Evolutionary conservation across 1,140 invertebrate species (phyloP).

Genomic region (Procambarus virginalis): DNA sequence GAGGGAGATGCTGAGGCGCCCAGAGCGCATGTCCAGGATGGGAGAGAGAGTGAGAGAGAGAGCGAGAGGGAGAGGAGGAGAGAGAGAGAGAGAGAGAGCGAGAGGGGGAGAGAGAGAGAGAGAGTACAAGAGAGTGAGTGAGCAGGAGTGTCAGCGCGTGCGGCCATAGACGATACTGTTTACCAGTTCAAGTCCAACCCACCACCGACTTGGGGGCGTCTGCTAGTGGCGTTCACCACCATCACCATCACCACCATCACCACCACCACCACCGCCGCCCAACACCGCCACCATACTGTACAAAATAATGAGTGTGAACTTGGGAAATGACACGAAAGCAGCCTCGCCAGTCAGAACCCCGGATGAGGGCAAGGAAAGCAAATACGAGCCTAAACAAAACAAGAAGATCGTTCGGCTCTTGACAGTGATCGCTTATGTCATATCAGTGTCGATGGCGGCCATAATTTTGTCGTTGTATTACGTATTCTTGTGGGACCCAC

Average conservation of each 20-base stretch:
- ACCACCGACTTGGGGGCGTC: background rate
- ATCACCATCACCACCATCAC: background rate
- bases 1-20: background rate
- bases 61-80: constrained; percentile 2
- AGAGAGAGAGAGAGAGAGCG: constrained; percentile 40
- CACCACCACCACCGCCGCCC: constrained; percentile 8
- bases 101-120: constrained; percentile 47
- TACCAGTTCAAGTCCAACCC: constrained; percentile 4
- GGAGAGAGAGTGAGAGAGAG: constrained; percentile 35
- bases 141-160: constrained; percentile 22
- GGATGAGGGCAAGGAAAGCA: constrained; percentile 84
- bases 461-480: constrained; percentile 97
- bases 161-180: constrained; percentile 60
- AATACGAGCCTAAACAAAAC: constrained; percentile 88
- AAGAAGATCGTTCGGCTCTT: constrained; percentile 91
- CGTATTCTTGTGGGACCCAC: constrained; percentile 94
- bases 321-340: constrained; percentile 63
- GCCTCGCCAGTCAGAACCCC: constrained; percentile 61
- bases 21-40: constrained; percentile 8
- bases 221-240: constrained; percentile 8
- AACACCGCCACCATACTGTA: constrained; percentile 58
- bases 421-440: constrained; percentile 95
- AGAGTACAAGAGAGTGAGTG: constrained; percentile 21
- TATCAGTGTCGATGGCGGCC: constrained; percentile 95
- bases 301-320: constrained; percentile 66